Percentiles rank a stretch among this genome's conserved stretches.
phyloP scores from a whole-genome alignment of 2,797 vertebrate genomes.

The Hoplostethus mediterraneus region DNA sequence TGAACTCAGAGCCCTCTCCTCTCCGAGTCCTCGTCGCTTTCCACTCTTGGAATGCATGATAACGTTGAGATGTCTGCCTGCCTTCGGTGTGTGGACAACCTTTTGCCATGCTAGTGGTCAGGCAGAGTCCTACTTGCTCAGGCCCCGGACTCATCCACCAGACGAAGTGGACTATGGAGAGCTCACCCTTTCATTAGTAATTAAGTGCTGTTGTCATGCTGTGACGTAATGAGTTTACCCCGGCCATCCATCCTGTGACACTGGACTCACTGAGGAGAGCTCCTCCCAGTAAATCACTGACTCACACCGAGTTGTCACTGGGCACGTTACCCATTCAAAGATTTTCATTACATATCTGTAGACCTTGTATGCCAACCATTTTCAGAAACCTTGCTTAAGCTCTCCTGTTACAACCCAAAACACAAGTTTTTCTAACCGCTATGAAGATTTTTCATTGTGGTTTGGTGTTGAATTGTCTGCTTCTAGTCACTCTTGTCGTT shows the following conservation, averaged over 20 bases:
- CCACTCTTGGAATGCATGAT: not conserved
- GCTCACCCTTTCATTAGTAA: slow-evolving; percentile 64
- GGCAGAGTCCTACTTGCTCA: not conserved
- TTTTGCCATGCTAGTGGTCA: slow-evolving; percentile 3
- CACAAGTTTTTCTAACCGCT: not conserved
- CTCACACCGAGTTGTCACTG: slow-evolving; percentile 16
- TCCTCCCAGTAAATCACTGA: slow-evolving; percentile 56
- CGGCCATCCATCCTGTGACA: slow-evolving; percentile 61
- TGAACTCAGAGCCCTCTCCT: slow-evolving; percentile 21
- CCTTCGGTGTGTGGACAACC: slow-evolving; percentile 16
- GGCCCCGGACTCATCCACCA: slow-evolving; percentile 12
- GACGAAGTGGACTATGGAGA: slow-evolving; percentile 33
- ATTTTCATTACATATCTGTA: not conserved
- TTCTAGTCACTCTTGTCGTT: slow-evolving; percentile 19
- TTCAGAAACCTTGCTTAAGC: not conserved
- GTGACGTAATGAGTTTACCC: slow-evolving; percentile 65
- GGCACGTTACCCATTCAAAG: slow-evolving; percentile 5
- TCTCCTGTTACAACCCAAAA: not conserved
- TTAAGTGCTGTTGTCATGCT: slow-evolving; percentile 69
- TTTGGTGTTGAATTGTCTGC: slow-evolving; percentile 1
- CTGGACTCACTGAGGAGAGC: slow-evolving; percentile 28
- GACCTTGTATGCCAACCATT: not conserved
- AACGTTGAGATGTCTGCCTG: not conserved
- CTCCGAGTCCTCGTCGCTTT: not conserved
- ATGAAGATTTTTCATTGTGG: not conserved